Evolutionary conservation across 2,888 invertebrate species (phyloP), one percentile per base, ranked within the genome.

Genomic region (Melangyna quadrimaculata): DNA sequence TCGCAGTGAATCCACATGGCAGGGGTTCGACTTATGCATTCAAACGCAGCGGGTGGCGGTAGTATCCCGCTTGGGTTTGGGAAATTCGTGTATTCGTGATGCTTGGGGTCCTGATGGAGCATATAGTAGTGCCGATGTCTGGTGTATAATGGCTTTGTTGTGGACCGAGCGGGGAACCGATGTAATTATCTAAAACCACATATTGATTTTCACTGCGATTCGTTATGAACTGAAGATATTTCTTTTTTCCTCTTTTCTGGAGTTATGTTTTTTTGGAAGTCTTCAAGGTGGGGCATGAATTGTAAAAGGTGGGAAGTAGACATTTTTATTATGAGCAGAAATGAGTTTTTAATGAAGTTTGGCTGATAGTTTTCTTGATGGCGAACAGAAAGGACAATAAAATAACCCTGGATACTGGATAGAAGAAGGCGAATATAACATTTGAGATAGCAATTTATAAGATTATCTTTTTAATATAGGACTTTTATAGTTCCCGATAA

Each of bases 111-210:
- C 84, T 77, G 69, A 55, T 61, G 72, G 45, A 65, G 65, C 65
- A 32, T 29, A n/a, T n/a, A n/a, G n/a, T n/a, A 40, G 71, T 67
- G 65, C 45, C 65, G 67, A 69, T 72, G 80, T 77, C 75, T 78
- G 48, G 61, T 55, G 45, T 48, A 59, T 61, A 63, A 40, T 57
- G 72, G 67, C 67, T 72, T 80, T 86, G 80, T 80, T 77, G 72
- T 86, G 80, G 27, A 86, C 80, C 84, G 77, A 77, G 86, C 86
- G 81, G 86, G 77, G 73, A 65, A 78, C 77, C 86, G 51, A 81
- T 80, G 86, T 86, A 86, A 86, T 81, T 86, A 86, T 86, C 86
- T 73, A 75, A 80, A 81, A 78, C 86, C 86, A 78, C 77, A 86
- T 86, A 86, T 86, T 86, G 86, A 86, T 78, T 78, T 77, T 80